phyloP scores from a whole-genome alignment of 2,797 vertebrate species.

The Premnoplex brunnescens region DNA sequence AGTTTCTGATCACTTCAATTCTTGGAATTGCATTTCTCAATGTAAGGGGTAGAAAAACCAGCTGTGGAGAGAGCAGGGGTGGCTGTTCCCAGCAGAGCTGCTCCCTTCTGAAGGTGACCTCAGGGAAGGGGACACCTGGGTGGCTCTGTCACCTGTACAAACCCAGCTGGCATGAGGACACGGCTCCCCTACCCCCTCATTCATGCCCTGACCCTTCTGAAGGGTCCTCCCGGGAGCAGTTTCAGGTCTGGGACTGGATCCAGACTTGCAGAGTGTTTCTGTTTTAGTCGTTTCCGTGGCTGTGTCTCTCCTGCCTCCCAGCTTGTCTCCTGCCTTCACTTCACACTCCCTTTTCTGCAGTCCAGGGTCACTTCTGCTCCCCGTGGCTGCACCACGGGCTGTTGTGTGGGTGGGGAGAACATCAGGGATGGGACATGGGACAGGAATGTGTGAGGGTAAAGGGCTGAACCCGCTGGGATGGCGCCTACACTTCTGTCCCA shows the following conservation, averaged over 20 bases:
- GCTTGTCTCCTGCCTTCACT: not conserved
- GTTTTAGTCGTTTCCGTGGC: not conserved
- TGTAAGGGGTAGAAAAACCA: rapidly evolving
- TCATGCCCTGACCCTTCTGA: not conserved
- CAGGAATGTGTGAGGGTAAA: rapidly evolving
- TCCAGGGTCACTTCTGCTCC: rapidly evolving
- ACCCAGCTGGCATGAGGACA: rapidly evolving
- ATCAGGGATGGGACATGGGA: not conserved
- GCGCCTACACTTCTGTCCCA: not conserved
- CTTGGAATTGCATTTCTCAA: not conserved
- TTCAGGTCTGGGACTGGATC: not conserved
- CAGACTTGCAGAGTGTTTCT: not conserved
- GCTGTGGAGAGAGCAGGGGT: not conserved
- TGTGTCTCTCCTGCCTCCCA: not conserved
- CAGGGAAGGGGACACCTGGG: not conserved
- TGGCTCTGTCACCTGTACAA: rapidly evolving
- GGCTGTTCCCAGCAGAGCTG: not conserved
- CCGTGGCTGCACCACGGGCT: rapidly evolving
- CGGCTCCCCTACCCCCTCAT: not conserved
- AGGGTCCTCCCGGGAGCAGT: not conserved
- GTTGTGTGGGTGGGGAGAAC: not conserved
- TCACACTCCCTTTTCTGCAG: not conserved
- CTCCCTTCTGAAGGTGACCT: rapidly evolving
- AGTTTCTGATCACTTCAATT: not conserved
- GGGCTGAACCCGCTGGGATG: not conserved